Base-by-base conservation (phyloP, 2,888 invertebrate species). In the Calliphora vomitoria region DNA sequence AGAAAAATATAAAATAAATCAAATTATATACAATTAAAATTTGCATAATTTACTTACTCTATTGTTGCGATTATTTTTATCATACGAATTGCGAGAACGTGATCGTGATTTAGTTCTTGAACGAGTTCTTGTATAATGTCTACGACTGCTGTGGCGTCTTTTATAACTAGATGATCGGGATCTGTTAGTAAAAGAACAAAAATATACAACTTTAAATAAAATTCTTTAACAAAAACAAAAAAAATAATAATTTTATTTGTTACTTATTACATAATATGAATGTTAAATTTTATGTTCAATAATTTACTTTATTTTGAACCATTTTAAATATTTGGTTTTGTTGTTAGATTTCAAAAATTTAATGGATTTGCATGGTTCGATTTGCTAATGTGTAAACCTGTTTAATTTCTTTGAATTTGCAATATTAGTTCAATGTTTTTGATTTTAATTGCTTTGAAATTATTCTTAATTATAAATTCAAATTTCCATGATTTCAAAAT, bases 81-180 rank as follows among this genome's bases (percentile, higher is more conserved):
- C 82, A 75, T 88, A 86, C 0, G 87, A 84, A 78, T 83, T 87
- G 31, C 88, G 88, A 6, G 90, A 85, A 38, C 87, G 86, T 31
- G 89, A 85, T 50, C 88, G 88, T 44, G 44, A 78, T 80, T 81
- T 75, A 25, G 82, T 41, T 69, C 62, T 80, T 25, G 86, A 83
- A 13, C 80, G 62, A 4, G 87, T 58, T 75, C 71, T 79, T 20
- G 85, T 82, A 35, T 76, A 60, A 38, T 68, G 76, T 68, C 66
- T 64, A 18, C 76, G 75, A 68, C 50, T 83, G 15, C 13, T 79
- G 18, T 79, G n/a, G 53, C 83, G 87, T 69, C 88, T 88, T 50
- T 81, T 78, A 79, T 81, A 84, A 25, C 85, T 84, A 38, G 89
- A 88, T 47, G 90, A 88, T 10, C 85, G 35, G 15, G 90, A 90